Evolutionary conservation across 2,797 vertebrate genomes (phyloP), one percentile per base, ranked within the genome.

Genomic region (Hylomyscus alleni): DNA sequence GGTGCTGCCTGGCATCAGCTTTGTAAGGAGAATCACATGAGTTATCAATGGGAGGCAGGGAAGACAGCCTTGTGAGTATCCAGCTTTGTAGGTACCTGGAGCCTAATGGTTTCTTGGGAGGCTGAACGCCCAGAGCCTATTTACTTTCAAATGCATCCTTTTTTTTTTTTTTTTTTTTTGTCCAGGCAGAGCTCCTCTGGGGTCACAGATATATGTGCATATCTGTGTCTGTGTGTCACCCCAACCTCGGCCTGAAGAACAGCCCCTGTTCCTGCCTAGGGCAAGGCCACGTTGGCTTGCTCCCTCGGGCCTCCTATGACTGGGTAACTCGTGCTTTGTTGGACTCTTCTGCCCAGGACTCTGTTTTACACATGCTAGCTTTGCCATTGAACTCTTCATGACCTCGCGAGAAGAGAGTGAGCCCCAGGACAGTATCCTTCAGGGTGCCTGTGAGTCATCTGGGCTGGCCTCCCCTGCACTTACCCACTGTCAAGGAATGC

Each of bases 31-130:
- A 22, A 14, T 22, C 31, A 5, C 29, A 47, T 40, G 80, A 78
- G 4, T 69, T n/a, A 34, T 7, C 34, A 67, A 6, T 31, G 2
- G 62, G 26, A 93, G 84, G 37, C 40, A 26, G 19, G 11, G 77
- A 87, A 60, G 47, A 50, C 15, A 58, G 22, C 6, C 50, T 50
- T 15, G 62, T 58, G 47, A 3, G 2, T 20, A 11, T 73, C 87
- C 44, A 0, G 67, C 94, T 95, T 81, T 76, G 86, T 87, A 54
- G 62, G 4, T 40, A 17, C 54, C 26, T 31, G 12, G 8, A 56
- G 26, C 87, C 26, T 72, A 22, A 44, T 93, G 69, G 76, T 87
- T 92, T 91, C n/a, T n/a, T n/a, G 58, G 89, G 62, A 80, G 11
- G 75, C 24, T 73, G 72, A 65, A 47, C 2, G 3, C 20, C 72